Evolutionary conservation across 2,113 vertebrate species (phyloP), one percentile per base, ranked within the genome.

Genomic region (Rana temporaria): DNA sequence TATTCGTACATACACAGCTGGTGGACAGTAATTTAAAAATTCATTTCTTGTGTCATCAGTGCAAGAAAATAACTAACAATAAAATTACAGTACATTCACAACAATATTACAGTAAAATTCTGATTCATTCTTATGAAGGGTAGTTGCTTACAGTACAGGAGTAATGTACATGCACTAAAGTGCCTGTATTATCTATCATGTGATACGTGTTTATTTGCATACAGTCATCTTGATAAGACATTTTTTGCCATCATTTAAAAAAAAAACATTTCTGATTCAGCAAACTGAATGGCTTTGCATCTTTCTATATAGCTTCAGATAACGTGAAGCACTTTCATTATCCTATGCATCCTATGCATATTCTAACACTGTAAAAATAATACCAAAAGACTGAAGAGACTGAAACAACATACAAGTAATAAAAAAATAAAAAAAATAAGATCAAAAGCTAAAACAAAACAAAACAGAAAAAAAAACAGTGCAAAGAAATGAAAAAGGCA

Each of bases 81-180:
- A 89, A 92, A 93, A 93, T 88, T 91, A 91, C 91, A 93, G 90
- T 91, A 95, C 88, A 77, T 89, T 86, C 87, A 91, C 90, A 84
- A 93, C 66, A 83, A 87, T 87, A 70, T 85, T 88, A 92, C 90
- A 90, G 89, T 85, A 86, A 87, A 91, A 90, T 89, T 76, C 87
- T 71, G 84, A 55, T 86, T 92, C 86, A 89, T 89, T 92, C 90
- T 89, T 86, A 65, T 85, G 90, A 78, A 90, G 85, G 88, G 90
- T 86, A 89, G 91, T 85, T 85, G 87, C 90, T 85, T 90, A 93
- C 93, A 88, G 92, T 87, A 94, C 95, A 91, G 72, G 56, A 75
- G 86, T 76, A 94, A 94, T 96, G 89, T 94, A 95, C 96, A 96
- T 96, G 97, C 95, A 96, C 96, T 95, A 94, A 95, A 94, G 95